Evolutionary conservation across 2,888 invertebrate species (phyloP), one percentile per base, ranked within the genome.

Genomic region (Biston betularia): DNA sequence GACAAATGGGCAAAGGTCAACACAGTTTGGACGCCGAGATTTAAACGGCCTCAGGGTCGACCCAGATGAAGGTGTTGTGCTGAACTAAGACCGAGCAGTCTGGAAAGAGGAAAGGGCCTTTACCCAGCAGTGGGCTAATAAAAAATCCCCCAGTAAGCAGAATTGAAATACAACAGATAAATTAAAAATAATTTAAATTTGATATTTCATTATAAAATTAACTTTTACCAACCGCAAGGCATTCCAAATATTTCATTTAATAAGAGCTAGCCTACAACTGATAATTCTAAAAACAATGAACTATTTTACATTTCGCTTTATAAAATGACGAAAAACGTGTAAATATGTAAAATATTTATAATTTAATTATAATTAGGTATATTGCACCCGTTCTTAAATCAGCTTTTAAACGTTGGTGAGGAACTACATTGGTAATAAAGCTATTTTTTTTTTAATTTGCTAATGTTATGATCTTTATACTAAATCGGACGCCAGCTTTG

Each of bases 291-390:
- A 60, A 70, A 74, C 65, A 52, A 71, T 69, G 68, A 68, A 71
- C 64, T 75, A 73, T 68, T 50, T 63, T 71, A 73, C 71, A 75
- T 45, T 66, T 63, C 71, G 71, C 75, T 58, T 73, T 75, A 72
- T 69, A 75, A 75, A 73, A 73, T 73, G 71, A 71, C 71, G 68
- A 70, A 64, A 69, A 75, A 71, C 68, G 71, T 75, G 71, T 75
- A 75, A 73, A 75, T 75, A 72, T 75, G 75, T 75, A 75, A 75
- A 75, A 75, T 73, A 75, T 70, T 71, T 69, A 70, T 73, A 69
- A 73, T 72, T 67, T 75, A 71, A 58, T 72, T 64, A 56, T 72
- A 54, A 65, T 61, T 65, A 66, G 53, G 66, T 63, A 69, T 72
- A 69, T 71, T 70, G 74, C 73, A 73, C 74, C 72, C 68, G 71